phyloP scores from a whole-genome alignment of 1,140 invertebrate genomes.

The Akabosia matsudoensis region DNA sequence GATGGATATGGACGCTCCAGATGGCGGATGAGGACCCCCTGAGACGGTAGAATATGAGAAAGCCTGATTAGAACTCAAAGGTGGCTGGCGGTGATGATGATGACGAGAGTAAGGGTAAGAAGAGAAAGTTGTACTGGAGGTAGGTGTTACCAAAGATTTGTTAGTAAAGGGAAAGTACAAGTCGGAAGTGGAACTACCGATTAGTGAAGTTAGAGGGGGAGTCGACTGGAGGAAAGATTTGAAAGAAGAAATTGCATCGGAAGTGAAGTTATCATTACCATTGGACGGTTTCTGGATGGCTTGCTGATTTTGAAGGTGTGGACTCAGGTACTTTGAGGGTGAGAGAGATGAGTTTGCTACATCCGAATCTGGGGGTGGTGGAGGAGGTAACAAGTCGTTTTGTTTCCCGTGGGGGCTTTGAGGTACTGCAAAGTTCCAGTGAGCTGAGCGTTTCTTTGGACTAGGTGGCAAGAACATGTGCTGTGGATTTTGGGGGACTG shows the following conservation, averaged over 20 bases:
- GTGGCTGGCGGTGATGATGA: background rate
- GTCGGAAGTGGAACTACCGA: too few species aligned
- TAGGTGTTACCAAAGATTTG: background rate
- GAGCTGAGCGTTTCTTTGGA: slow-evolving; percentile 43
- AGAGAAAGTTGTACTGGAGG: background rate
- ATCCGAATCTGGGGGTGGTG: background rate
- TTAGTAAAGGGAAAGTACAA: background rate
- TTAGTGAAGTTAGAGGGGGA: too few species aligned
- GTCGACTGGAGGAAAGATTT: background rate
- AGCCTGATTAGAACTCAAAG: too few species aligned
- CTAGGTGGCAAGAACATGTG: slow-evolving; percentile 39
- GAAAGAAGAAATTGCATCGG: background rate
- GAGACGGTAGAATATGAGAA: background rate
- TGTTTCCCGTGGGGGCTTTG: background rate
- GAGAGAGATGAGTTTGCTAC: background rate
- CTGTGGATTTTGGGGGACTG: background rate
- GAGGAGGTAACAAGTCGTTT: slow-evolving; percentile 29
- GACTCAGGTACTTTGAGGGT: slow-evolving; percentile 17
- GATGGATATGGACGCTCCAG: background rate
- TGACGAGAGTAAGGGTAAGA: background rate
- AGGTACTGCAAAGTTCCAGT: slow-evolving; percentile 39
- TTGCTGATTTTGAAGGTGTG: slow-evolving; percentile 13
- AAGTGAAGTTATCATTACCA: background rate
- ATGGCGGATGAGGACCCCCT: too few species aligned
- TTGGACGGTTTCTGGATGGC: slow-evolving; percentile 40